Evolutionary conservation across 2,113 vertebrate species (phyloP).

Genomic region (Seriola quinqueradiata): DNA sequence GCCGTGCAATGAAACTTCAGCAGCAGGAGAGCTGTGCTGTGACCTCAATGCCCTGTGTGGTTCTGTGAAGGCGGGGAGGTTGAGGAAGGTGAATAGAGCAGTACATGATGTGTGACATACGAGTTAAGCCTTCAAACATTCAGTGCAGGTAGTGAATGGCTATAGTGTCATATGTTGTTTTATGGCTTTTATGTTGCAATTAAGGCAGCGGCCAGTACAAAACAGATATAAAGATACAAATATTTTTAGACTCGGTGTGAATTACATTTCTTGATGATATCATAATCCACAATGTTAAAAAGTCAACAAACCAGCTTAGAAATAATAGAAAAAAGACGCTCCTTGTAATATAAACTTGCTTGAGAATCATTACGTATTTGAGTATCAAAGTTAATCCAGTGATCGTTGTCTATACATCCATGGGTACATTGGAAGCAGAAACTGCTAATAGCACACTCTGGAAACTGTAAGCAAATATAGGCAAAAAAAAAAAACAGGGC

Average conservation of each 20-base stretch:
- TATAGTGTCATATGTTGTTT: background rate
- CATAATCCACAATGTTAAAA: background rate
- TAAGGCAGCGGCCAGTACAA: background rate
- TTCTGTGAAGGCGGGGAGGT: background rate
- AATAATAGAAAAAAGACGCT: background rate
- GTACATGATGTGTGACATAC: slow-evolving; percentile 4
- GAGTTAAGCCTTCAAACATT: slow-evolving; percentile 14
- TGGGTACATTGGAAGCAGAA: background rate
- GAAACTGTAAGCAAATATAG: background rate
- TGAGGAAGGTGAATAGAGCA: slow-evolving; percentile 13
- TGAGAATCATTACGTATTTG: background rate
- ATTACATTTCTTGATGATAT: background rate
- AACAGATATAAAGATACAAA: background rate
- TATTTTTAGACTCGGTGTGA: background rate
- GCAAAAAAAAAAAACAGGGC: background rate
- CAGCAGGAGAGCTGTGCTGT: slow-evolving; percentile 46
- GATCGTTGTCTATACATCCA: background rate
- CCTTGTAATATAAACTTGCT: background rate
- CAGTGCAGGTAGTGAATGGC: background rate
- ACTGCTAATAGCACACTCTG: background rate
- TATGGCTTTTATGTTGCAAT: background rate
- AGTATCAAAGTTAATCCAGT: background rate
- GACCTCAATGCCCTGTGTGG: slow-evolving; percentile 44
- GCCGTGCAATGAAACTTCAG: slow-evolving; percentile 62
- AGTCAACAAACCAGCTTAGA: background rate